These are phyloP conservation scores for Micromys minutus DNA, from an alignment of 2,113 vertebrate species.

Conservation along the genomic window DNA sequence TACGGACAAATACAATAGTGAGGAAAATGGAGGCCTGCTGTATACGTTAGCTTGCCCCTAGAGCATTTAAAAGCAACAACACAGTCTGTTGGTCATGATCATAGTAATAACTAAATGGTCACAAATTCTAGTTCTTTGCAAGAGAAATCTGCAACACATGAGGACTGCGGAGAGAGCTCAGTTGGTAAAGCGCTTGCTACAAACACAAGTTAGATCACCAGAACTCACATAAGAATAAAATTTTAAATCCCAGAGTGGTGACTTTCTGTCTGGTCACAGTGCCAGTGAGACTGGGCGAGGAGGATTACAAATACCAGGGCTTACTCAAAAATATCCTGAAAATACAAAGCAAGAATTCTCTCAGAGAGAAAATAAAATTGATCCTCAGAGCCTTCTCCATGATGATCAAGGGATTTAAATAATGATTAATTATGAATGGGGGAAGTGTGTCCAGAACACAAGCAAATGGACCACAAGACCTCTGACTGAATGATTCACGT, in stretches of 20 bases:
- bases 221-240: neutral
- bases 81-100: neutral
- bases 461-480: neutral
- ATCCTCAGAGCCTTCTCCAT: constrained; percentile 20
- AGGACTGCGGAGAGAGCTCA: too few relatives aligned
- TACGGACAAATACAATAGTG: neutral
- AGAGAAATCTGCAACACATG: neutral
- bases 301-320: neutral
- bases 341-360: constrained; percentile 12
- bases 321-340: constrained; percentile 48
- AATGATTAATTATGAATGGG: neutral
- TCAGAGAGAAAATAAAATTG: constrained; percentile 5
- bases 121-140: constrained; percentile 27
- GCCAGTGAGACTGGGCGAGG: neutral
- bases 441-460: constrained; percentile 18
- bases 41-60: neutral
- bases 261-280: neutral
- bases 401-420: constrained; percentile 7
- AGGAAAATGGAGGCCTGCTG: neutral
- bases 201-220: neutral
- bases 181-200: neutral
- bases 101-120: neutral
- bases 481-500: constrained; percentile 35
- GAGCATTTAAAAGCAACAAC: constrained; percentile 24
- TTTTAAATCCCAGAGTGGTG: neutral